These are phyloP conservation scores for Acanthisitta chloris DNA, from an alignment of 2,113 vertebrate species.

Conservation along the genomic window DNA sequence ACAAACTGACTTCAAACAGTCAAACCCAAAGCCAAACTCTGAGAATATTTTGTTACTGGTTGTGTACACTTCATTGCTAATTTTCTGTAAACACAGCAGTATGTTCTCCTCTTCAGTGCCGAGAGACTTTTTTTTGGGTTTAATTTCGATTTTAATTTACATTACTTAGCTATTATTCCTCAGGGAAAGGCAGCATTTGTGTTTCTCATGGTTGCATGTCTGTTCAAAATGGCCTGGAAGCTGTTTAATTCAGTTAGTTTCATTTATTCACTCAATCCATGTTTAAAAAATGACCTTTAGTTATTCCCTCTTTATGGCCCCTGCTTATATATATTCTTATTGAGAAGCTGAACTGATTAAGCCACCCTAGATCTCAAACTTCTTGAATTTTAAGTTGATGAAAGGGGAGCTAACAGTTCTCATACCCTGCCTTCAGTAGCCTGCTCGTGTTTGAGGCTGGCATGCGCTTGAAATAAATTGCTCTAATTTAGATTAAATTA, in stretches of 20 bases:
- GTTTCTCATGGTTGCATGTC: not conserved
- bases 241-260: not conserved
- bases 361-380: not conserved
- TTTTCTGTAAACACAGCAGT: constrained; percentile 49
- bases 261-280: not conserved
- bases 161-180: not conserved
- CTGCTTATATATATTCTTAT: not conserved
- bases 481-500: constrained; percentile 44
- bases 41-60: not conserved
- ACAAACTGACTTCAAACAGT: constrained; percentile 30
- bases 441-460: not conserved
- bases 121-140: not conserved
- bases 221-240: not conserved
- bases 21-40: constrained; percentile 23
- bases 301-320: not conserved
- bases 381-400: not conserved
- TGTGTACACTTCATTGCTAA: constrained; percentile 18
- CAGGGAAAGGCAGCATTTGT: not conserved
- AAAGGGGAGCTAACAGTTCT: not conserved
- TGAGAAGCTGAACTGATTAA: not conserved
- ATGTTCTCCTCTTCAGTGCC: constrained; percentile 16
- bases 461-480: not conserved
- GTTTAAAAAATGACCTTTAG: not conserved
- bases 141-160: constrained; percentile 33
- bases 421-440: not conserved